Conservation (phyloP, 2,797 vertebrate species). For the Poecilia velifera region DNA sequence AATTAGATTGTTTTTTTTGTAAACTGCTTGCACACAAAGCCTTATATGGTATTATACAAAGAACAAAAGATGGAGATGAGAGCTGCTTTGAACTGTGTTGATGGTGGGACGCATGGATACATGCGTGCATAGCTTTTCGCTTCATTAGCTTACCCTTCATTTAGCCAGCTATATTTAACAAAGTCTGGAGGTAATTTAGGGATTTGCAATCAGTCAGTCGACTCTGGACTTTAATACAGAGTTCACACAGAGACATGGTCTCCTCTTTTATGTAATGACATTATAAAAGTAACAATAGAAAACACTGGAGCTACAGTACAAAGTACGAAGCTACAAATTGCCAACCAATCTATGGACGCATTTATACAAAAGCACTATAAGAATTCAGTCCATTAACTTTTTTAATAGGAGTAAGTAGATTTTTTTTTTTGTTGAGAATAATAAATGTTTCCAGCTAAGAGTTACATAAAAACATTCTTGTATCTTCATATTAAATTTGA, state of each 20-base stretch:
- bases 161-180: conserved; percentile 54
- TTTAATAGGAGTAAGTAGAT: background rate
- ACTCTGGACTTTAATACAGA: conserved; percentile 15
- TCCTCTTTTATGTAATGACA: background rate
- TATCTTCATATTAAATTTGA: background rate
- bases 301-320: background rate
- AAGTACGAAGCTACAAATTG: background rate
- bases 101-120: conserved; percentile 46
- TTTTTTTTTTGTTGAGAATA: background rate
- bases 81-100: conserved; percentile 3
- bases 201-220: conserved; percentile 50
- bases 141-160: conserved; percentile 65
- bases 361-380: background rate
- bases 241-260: conserved; percentile 15
- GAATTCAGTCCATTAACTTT: background rate
- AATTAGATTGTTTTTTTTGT: background rate
- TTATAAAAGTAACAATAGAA: background rate
- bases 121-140: conserved; percentile 48
- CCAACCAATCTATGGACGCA: background rate
- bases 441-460: background rate
- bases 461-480: background rate
- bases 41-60: conserved; percentile 4
- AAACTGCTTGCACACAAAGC: conserved; percentile 17
- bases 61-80: conserved; percentile 4
- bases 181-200: conserved; percentile 65